Evolutionary conservation across 2,113 vertebrate genomes (phyloP), one percentile per base, ranked within the genome.

Genomic region (Oreochromis spilurus): DNA sequence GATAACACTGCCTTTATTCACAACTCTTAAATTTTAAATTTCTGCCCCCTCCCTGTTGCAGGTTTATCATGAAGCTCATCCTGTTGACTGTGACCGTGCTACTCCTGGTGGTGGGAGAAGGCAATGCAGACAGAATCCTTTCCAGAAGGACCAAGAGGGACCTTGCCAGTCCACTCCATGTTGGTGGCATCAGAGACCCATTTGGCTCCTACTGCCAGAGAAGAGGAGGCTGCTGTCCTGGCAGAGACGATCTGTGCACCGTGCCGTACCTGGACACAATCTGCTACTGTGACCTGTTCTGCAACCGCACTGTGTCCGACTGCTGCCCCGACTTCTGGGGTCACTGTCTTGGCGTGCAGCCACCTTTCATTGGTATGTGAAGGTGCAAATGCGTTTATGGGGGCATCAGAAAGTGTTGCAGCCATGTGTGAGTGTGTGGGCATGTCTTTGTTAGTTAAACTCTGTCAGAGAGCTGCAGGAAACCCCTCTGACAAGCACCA

Each of bases 311-410:
- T 1, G 48, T 99, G 16, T 97, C 98, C 0, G 99, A 99, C 94
- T 99, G 99, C 96, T 99, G 99, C 94, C 99, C 99, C 0, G 98
- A 99, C 94, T 99, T 99, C 96, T 99, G 99, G 99, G 95, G 96
- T 2, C 97, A 97, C 92, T 99, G 99, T 93, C 94, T 99, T 36
- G 97, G 97, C 5, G 93, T 97, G 14, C 90, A 95, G 0, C 96
- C 98, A 0, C 98, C 98, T 0, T 96, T 96, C 40, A 96, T 93
- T 29, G 93, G 95, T 91, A 89, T 94, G 93, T 91, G 34, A 48
- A 10, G 5, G 16, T 26, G 24, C 24, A 40, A 31, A 50, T 62
- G 77, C 84, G 50, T 81, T 31, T 86, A 6, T 57, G 16, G 70
- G 16, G 12, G 57, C 17, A 38, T 84, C 24, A 8, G 26, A 80